Evolutionary conservation across 2,888 invertebrate genomes (phyloP).

Genomic region (Drosophila austrosaltans): DNA sequence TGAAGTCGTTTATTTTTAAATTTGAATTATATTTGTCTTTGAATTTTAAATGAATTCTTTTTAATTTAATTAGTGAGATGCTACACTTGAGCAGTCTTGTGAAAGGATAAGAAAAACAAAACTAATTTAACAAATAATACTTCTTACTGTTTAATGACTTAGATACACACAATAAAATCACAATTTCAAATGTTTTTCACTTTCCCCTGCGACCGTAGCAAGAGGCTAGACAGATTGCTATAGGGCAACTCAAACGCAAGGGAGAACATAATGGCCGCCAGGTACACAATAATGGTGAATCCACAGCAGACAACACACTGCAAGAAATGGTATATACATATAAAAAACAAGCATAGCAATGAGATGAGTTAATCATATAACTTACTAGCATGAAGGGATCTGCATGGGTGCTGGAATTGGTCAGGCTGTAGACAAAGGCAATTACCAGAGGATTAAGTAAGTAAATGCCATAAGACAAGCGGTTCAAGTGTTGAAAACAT

Average conservation of each 20-base stretch:
- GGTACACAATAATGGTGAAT: conserved; percentile 80
- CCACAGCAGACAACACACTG: conserved; percentile 79
- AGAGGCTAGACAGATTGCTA: conserved; percentile 79
- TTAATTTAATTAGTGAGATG: no score
- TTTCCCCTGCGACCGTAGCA: conserved; percentile 45
- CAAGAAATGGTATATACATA: neutral
- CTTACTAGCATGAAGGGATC: conserved; percentile 82
- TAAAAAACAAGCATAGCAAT: neutral
- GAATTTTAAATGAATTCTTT: no score
- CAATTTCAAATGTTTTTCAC: conserved; percentile 15
- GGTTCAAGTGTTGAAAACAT: conserved; percentile 84
- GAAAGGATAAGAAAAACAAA: neutral
- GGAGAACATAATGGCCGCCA: conserved; percentile 79
- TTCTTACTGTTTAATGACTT: conserved; percentile 40
- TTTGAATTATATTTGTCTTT: no score
- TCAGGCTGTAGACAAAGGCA: conserved; percentile 83
- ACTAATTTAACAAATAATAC: conserved; percentile 15
- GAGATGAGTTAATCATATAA: neutral
- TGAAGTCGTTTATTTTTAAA: no score
- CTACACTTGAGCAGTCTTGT: no score
- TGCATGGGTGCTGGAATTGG: conserved; percentile 79
- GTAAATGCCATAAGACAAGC: conserved; percentile 86
- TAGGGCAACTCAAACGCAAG: conserved; percentile 82
- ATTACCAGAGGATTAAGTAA: conserved; percentile 86
- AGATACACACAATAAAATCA: conserved; percentile 24